Base-by-base conservation (phyloP, 2,797 vertebrate genomes). In the Etheostoma nigrum region DNA sequence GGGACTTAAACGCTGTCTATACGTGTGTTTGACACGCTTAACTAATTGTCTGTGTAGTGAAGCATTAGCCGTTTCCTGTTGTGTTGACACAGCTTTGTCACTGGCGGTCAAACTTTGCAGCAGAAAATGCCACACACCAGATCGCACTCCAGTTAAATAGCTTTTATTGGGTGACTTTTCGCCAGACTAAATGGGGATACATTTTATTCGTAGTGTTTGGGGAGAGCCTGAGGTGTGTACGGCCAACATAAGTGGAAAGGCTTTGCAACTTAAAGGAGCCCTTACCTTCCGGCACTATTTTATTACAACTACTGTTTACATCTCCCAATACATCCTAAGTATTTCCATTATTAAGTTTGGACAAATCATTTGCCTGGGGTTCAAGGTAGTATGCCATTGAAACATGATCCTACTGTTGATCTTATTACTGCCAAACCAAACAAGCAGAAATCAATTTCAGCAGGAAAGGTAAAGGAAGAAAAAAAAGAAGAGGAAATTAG, bases 331-430 rank as follows among this genome's bases (percentile, higher is more conserved):
- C 96, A 97, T 97, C 95, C 96, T 96, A 97, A 97, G 97, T 97
- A 96, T 95, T 96, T 97, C 93, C 93, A 96, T 96, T 97, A 98
- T 97, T 97, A 98, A 97, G 96, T 96, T 96, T 97, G 96, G 97
- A 98, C 97, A 97, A 98, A 98, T 98, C 95, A 98, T 99, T 99
- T 98, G 97, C 97, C 97, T 97, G 96, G 96, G 97, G 97, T 98
- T 97, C 96, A 96, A 95, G 95, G 95, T 97, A 96, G 94, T 97
- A 95, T 96, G 95, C 96, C 96, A 95, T 95, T 97, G 97, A 97
- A 98, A 98, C 94, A 94, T 95, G 97, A 98, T 97, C 96, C 95
- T 94, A 95, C 95, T 95, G 95, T 95, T 96, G 96, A 96, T 96
- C 96, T 96, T 96, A 96, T 98, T 96, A 96, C 96, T 95, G 96